Conservation (phyloP, 1,140 invertebrate species). For the Nephotettix cincticeps region DNA sequence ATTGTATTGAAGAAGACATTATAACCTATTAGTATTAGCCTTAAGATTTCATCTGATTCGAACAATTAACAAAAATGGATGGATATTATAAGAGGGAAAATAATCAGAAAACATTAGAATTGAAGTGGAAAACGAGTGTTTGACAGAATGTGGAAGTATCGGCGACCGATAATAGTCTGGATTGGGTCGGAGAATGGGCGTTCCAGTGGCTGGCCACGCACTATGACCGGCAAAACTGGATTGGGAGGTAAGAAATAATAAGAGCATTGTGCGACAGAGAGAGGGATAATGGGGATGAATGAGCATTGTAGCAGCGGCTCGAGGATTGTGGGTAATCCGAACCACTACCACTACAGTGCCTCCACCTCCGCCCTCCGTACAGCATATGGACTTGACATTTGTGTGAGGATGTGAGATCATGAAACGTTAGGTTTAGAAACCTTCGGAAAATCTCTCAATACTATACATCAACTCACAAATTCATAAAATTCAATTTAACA, state of each 20-base stretch:
- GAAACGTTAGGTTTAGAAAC: no score
- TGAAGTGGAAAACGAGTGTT: background rate
- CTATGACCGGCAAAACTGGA: background rate
- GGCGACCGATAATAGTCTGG: background rate
- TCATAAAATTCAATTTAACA: no score
- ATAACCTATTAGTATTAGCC: no score
- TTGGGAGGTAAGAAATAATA: conserved; percentile 1
- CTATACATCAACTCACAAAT: no score
- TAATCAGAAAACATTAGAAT: background rate
- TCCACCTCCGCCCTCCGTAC: background rate
- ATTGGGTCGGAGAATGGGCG: background rate
- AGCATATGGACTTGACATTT: no score
- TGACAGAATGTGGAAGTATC: background rate
- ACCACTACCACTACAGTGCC: background rate
- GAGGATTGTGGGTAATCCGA: background rate
- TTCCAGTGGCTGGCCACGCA: background rate
- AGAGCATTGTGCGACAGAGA: background rate
- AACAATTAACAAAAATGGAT: no score
- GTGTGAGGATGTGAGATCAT: no score
- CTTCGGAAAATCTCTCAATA: no score
- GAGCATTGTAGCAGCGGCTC: background rate
- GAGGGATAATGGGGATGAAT: conserved; percentile 1
- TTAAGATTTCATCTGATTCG: no score
- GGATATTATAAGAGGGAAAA: background rate
- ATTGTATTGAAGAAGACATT: no score